Evolutionary conservation across 2,113 vertebrate genomes (phyloP), one percentile per base, ranked within the genome.

Genomic region (Hyla sarda): DNA sequence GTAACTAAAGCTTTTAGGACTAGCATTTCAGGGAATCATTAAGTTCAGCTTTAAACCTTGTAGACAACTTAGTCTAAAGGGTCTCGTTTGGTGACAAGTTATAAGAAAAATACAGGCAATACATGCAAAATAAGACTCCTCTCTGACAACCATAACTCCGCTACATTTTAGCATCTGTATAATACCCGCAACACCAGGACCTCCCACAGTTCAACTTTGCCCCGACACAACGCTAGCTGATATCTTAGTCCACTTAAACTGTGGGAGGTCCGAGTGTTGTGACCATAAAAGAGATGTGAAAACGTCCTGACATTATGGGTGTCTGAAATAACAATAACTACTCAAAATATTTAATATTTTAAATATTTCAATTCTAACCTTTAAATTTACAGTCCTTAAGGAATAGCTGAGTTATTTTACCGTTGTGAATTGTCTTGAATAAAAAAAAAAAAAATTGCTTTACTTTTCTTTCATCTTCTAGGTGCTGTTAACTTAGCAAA

Each of bases 401-500:
- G 17, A 16, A n/a, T 5, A 41, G 41, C 41, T 16, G n/a, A 21
- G 52, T 82, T 32, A 5, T 32, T n/a, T 69, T 32, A 14, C 25
- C 28, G 23, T 52, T 3, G 19, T 52, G 10, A 52, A 45, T 81
- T 19, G 13, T 81, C 13, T 16, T 80, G 25, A n/a, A n/a, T n/a
- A n/a, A n/a, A n/a, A n/a, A n/a, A n/a, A n/a, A n/a, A n/a, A n/a
- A n/a, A 28, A 13, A 25, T 60, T 81, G 12, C 23, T 62, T 50
- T 2, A n/a, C 3, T 81, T 14, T 45, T 60, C 82, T 47, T 71
- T 69, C 28, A 74, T 82, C 25, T 52, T 52, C 14, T 47, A 58
- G 67, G 37, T 56, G 52, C 79, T 50, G 37, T 86, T 82, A 32
- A 69, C 84, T 60, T 45, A 50, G 32, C 4, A 41, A 87, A 82